Conservation (phyloP, 2,888 invertebrate species). For the Troides oblongomaculatus region DNA sequence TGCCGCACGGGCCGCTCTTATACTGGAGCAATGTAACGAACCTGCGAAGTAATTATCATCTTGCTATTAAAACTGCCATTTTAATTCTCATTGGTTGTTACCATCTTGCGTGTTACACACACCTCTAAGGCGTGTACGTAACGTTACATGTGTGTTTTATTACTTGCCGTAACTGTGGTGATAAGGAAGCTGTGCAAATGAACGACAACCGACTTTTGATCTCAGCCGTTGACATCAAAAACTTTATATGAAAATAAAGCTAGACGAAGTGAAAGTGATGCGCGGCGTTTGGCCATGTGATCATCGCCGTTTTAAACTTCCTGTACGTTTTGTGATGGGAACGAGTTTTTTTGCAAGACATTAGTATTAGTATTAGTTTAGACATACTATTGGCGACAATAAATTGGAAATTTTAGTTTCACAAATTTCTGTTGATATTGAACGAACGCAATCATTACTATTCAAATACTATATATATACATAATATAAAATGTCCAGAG, state of each 20-base stretch:
- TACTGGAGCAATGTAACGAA: conserved; percentile 50
- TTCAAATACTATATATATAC: too few species aligned
- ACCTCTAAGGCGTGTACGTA: not conserved
- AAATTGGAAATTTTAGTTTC: too few species aligned
- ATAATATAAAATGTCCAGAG: too few species aligned
- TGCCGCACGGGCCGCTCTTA: conserved; percentile 43
- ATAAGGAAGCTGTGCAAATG: not conserved
- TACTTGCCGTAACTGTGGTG: not conserved
- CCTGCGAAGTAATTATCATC: conserved; percentile 51
- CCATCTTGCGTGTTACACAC: conserved; percentile 8
- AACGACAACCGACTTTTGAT: conserved; percentile 1
- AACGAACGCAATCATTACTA: too few species aligned
- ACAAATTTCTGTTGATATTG: too few species aligned
- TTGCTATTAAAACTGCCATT: conserved; percentile 43
- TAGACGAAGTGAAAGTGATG: not conserved
- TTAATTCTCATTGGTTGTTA: conserved; percentile 32
- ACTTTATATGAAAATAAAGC: not conserved
- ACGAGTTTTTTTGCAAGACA: not conserved
- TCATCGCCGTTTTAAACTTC: not conserved
- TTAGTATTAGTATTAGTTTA: not conserved
- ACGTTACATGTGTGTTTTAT: not conserved
- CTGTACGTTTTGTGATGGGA: not conserved
- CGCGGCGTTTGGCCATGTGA: not conserved
- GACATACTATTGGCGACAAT: too few species aligned
- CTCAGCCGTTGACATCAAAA: not conserved